A percentile compares a stretch with the other conserved stretches of the same genome.
These are phyloP conservation scores for Drosophila lacicola DNA, from an alignment of 2,888 invertebrate species.

Conservation along the genomic window DNA sequence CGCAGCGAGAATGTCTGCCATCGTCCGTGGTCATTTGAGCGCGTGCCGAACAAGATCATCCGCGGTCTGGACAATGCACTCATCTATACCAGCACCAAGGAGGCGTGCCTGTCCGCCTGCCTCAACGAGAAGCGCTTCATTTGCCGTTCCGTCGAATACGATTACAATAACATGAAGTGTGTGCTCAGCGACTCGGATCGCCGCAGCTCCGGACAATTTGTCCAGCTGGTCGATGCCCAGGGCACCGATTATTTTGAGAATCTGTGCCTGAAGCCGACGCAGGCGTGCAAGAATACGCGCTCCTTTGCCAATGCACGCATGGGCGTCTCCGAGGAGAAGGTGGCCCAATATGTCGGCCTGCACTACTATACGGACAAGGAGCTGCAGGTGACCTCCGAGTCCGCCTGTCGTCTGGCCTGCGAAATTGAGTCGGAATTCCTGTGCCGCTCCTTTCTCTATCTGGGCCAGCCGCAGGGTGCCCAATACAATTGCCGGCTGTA, in stretches of 20 bases:
- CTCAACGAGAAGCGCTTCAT: constrained; percentile 96
- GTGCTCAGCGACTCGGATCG: constrained; percentile 96
- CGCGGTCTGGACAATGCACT: constrained; percentile 95
- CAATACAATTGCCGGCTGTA: constrained; percentile 96
- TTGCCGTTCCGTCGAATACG: constrained; percentile 96
- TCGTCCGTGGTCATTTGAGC: constrained; percentile 96
- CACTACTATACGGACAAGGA: constrained; percentile 98
- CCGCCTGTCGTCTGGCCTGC: constrained; percentile 95
- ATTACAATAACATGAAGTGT: constrained; percentile 96
- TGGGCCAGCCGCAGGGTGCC: constrained; percentile 88
- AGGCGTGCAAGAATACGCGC: constrained; percentile 94
- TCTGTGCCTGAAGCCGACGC: constrained; percentile 93
- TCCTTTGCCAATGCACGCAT: constrained; percentile 92
- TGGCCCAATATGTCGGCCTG: constrained; percentile 95
- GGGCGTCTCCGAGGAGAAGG: constrained; percentile 95
- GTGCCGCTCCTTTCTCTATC: constrained; percentile 92
- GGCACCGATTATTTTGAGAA: constrained; percentile 93
- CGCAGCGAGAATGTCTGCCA: constrained; percentile 96
- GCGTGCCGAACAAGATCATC: constrained; percentile 96
- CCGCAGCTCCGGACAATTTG: constrained; percentile 93
- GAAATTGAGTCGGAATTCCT: constrained; percentile 97
- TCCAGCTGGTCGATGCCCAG: constrained; percentile 95
- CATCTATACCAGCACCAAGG: constrained; percentile 97
- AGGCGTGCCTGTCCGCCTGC: constrained; percentile 96
- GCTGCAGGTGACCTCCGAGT: constrained; percentile 94